Evolutionary conservation across 2,113 vertebrate genomes (phyloP), one percentile per base, ranked within the genome.

Genomic region (Psilopsiagon aurifrons): DNA sequence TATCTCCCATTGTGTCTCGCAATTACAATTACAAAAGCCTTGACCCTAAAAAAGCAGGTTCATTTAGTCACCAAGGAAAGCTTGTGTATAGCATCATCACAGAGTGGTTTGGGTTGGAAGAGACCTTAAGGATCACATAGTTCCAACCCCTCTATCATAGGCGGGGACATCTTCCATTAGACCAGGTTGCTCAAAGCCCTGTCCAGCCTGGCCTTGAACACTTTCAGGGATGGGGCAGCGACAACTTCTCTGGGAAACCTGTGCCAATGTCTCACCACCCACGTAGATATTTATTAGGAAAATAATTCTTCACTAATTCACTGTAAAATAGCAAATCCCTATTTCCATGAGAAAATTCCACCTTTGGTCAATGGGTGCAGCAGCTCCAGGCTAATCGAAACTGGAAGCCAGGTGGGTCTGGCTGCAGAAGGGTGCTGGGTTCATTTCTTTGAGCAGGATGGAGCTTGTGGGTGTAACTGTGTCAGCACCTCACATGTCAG

Each of bases 401-500:
- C 23, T 10, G 66, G 49, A 35, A 35, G 41, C 37, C 51, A 51
- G 49, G 5, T 4, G 11, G 3, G 2, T 9, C 27, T 33, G 63
- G 66, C 60, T 76, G 0, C 3, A 20, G 59, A 17, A 37, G 25
- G 18, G 7, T 35, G 66, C 37, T 11, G 60, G 37, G 19, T 33
- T 66, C 9, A n/a, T 52, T 66, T 19, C n/a, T 62, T 7, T 5
- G 51, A 20, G 63, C 0, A 13, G 68, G 71, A 33, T 2, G 24
- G 1, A 11, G 52, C 17, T 37, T 29, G 23, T 28, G 37, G 2
- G 9, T 18, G 19, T 18, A 20, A 5, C 2, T 2, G 35, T 22
- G 15, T 9, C 47, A 31, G 73, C 51, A 8, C 4, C 0, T 9
- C 4, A 0, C 10, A 0, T 13, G 69, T 62, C 25, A 20, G 12